Base-by-base conservation (phyloP, 2,797 vertebrate genomes). In the Mallotus villosus region DNA sequence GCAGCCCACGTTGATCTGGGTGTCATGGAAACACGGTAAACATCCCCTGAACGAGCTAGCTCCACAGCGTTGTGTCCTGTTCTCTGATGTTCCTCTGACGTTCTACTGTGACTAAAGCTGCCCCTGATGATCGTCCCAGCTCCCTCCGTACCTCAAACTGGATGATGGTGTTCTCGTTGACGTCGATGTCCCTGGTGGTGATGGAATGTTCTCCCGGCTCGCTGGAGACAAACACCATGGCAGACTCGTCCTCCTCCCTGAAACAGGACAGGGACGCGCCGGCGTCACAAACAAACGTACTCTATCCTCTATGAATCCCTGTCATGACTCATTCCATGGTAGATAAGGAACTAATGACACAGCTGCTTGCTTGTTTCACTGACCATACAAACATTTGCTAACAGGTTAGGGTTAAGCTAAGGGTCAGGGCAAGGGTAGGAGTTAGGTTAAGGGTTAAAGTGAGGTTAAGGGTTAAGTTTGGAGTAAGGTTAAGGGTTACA, bases 201-300 rank as follows among this genome's bases (percentile, higher is more conserved):
- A 99, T 96, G 59, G 97, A 98, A 82, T 99, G 97, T 70, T 99
- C 98, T 60, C 98, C 98, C 61, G 95, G 89, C 90, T 98, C 97
- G 81, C 95, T 97, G 82, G 98, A 98, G 85, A 97, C 92, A 91
- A 99, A 99, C 74, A 99, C 97, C 95, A 99, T 96, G 17, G 97
- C 95, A 1, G 96, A 97, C 83, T 97, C 96, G 88, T 99, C 97
- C 83, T 98, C 95, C 81, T 98, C 95, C n/a, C 97, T 99, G 86
- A 68, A 74, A 46, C 9, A 8, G 12, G 12, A 2, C 41, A 46
- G 41, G 41, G 3, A 46, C 12, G 41, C 11, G 41, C 41, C 9
- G 41, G 41, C 41, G 2, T 46, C 58, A 74, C 51, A 80, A 22
- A 70, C 62, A 63, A 5, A 66, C 55, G 55, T 51, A 9, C 24